Percentiles rank a stretch among this genome's conserved stretches.
phyloP scores from a whole-genome alignment of 1,140 invertebrate genomes.

The Tribolium madens region DNA sequence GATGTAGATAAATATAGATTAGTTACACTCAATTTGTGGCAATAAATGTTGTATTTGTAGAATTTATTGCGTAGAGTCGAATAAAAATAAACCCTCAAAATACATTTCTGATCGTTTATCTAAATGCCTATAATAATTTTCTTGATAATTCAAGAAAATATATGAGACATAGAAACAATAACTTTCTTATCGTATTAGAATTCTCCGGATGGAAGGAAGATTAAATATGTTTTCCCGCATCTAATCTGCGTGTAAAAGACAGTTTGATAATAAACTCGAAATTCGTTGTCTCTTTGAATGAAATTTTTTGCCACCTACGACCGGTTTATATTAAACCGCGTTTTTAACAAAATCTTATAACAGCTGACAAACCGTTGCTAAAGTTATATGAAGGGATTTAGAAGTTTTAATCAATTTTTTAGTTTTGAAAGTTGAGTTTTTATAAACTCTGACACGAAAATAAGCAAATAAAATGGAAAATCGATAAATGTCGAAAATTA shows the following conservation, averaged over 20 bases:
- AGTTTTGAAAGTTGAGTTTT: neutral
- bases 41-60: too few relatives aligned
- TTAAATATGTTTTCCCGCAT: slow-evolving; percentile 29
- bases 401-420: slow-evolving; percentile 24
- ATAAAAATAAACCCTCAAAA: too few relatives aligned
- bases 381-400: slow-evolving; percentile 19
- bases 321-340: neutral
- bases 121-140: slow-evolving; percentile 9
- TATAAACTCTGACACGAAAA: neutral
- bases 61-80: too few relatives aligned
- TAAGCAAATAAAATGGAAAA: neutral
- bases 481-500: neutral
- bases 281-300: neutral
- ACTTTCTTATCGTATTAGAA: slow-evolving; percentile 13
- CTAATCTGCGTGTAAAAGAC: slow-evolving; percentile 5
- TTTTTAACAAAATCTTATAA: slow-evolving; percentile 22
- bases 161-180: neutral
- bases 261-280: slow-evolving; percentile 18
- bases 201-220: slow-evolving; percentile 20
- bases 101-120: neutral
- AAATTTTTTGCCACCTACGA: neutral
- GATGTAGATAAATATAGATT: too few relatives aligned
- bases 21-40: too few relatives aligned
- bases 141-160: slow-evolving; percentile 1
- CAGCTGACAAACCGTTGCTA: neutral